These are phyloP conservation scores for Brachyopa scutellaris DNA, from an alignment of 2,888 invertebrate genomes.

Conservation along the genomic window DNA sequence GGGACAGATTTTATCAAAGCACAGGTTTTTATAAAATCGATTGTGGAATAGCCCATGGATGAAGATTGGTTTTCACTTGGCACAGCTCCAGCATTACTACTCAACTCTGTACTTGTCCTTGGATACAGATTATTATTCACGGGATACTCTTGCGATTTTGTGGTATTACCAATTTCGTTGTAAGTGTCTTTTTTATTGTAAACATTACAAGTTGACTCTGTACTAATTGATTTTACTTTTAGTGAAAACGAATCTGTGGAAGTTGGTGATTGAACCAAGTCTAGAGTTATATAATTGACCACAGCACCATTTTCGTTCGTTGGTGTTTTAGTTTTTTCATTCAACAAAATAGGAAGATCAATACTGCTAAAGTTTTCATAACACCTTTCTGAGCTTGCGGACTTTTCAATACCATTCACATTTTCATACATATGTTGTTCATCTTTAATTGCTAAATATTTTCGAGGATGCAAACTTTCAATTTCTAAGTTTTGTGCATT, in stretches of 20 bases:
- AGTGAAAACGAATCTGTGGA: conserved; percentile 74
- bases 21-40: conserved; percentile 96
- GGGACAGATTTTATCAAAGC: conserved; percentile 92
- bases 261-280: conserved; percentile 80
- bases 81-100: not conserved
- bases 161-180: conserved; percentile 17
- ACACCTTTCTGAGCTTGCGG: conserved; percentile 75
- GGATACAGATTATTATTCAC: conserved; percentile 33
- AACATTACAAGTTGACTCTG: conserved; percentile 19
- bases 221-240: conserved; percentile 46
- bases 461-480: conserved; percentile 42
- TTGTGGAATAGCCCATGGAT: conserved; percentile 91
- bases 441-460: conserved; percentile 69
- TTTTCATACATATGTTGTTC: conserved; percentile 78
- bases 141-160: conserved; percentile 21
- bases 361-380: conserved; percentile 79
- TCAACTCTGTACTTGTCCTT: conserved; percentile 15
- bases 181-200: conserved; percentile 31
- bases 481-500: conserved; percentile 63
- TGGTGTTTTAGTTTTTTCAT: conserved; percentile 45
- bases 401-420: conserved; percentile 73
- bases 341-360: conserved; percentile 75
- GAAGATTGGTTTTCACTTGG: conserved; percentile 70
- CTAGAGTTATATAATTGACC: conserved; percentile 81
- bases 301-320: conserved; percentile 61